These are phyloP conservation scores for Myathropa florea DNA, from an alignment of 2,888 invertebrate genomes.

Conservation along the genomic window DNA sequence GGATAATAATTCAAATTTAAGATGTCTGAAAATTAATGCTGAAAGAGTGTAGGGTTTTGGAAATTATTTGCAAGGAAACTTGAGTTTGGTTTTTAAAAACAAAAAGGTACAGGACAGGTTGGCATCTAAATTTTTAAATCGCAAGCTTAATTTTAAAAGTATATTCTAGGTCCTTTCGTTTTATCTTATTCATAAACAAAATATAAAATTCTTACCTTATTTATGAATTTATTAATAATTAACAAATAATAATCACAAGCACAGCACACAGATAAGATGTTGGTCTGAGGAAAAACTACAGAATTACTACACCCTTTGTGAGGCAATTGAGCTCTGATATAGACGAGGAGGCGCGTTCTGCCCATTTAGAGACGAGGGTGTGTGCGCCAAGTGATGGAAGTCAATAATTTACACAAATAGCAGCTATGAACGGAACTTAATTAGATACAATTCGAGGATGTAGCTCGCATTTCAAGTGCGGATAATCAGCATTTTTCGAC, in stretches of 20 bases:
- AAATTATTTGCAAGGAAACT: no score
- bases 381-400: not conserved
- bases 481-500: conserved; percentile 9
- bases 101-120: no score
- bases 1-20: no score
- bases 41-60: no score
- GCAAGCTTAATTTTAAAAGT: no score
- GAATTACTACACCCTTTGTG: conserved; percentile 2
- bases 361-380: conserved; percentile 3
- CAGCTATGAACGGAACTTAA: not conserved
- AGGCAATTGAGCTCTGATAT: conserved; percentile 15
- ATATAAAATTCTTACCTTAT: not conserved
- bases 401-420: conserved; percentile 15
- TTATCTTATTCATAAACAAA: not conserved
- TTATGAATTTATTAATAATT: not conserved
- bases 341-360: not conserved
- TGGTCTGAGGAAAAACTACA: not conserved
- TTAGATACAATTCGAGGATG: not conserved
- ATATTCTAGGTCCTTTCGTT: no score
- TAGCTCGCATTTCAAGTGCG: not conserved
- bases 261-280: not conserved
- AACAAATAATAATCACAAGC: not conserved
- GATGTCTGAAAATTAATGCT: no score
- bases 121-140: no score
- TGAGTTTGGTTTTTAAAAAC: no score